These are phyloP conservation scores for Sacculina carcini DNA, from an alignment of 2,888 invertebrate species.

Conservation along the genomic window DNA sequence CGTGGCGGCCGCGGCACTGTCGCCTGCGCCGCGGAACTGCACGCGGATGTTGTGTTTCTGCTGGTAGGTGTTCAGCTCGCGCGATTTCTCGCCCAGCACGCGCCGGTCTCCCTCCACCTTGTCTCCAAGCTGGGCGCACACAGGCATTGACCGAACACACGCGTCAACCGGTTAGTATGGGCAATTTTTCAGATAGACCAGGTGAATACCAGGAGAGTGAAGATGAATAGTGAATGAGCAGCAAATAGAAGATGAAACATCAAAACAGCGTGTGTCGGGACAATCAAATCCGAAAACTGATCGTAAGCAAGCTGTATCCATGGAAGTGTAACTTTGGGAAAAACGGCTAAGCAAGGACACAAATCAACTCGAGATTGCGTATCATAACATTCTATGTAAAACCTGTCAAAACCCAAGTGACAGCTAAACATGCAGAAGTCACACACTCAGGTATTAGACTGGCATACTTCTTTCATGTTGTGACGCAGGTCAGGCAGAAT, in stretches of 20 bases:
- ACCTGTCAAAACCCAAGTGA: no score
- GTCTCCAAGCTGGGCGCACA: conserved; percentile 48
- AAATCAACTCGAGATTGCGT: no score
- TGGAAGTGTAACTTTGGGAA: background rate
- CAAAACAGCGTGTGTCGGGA: background rate
- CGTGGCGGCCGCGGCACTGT: no score
- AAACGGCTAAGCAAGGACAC: no score
- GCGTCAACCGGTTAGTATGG: no score
- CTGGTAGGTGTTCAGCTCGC: conserved; percentile 71
- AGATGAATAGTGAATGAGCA: background rate
- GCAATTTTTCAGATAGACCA: no score
- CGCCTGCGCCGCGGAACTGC: no score
- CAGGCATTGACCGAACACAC: no score
- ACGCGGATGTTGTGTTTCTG: conserved; percentile 68
- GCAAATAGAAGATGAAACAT: background rate
- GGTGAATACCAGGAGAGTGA: background rate
- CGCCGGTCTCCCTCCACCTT: conserved; percentile 53
- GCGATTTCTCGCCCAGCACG: conserved; percentile 55
- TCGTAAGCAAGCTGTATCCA: background rate
- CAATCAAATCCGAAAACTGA: background rate
- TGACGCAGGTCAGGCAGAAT: conserved; percentile 55
- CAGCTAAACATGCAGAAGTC: no score
- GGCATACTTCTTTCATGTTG: conserved; percentile 40
- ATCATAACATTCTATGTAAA: no score
- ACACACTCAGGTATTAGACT: background rate